Conservation (phyloP, 2,888 invertebrate species). For the Agrypnus murinus region DNA sequence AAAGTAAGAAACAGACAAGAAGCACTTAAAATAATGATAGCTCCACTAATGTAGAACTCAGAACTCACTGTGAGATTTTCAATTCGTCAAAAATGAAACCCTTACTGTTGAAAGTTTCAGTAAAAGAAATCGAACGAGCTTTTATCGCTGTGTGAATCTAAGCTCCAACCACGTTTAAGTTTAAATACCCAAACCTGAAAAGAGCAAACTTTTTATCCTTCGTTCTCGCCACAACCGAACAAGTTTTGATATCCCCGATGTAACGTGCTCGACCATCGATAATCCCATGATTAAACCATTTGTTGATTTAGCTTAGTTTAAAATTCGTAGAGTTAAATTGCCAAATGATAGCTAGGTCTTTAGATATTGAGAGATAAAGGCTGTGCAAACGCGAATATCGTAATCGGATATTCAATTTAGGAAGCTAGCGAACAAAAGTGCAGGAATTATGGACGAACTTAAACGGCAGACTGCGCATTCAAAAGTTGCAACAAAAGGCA, state of each 20-base stretch:
- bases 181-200: constrained; percentile 50
- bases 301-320: constrained; percentile 34
- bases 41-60: constrained; percentile 28
- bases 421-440: constrained; percentile 56
- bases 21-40: constrained; percentile 46
- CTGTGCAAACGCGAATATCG: constrained; percentile 53
- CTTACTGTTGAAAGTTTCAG: constrained; percentile 39
- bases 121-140: constrained; percentile 45
- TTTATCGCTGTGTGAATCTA: constrained; percentile 50
- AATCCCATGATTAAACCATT: constrained; percentile 36
- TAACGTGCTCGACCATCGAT: constrained; percentile 33
- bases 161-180: constrained; percentile 48
- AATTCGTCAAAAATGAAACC: constrained; percentile 45
- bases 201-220: constrained; percentile 46
- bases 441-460: constrained; percentile 58
- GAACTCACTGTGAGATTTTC: constrained; percentile 34
- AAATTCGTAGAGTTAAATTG: constrained; percentile 31
- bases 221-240: constrained; percentile 40
- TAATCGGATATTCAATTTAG: constrained; percentile 55
- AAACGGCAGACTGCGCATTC: constrained; percentile 52
- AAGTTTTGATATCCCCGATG: constrained; percentile 43
- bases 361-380: constrained; percentile 34
- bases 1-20: constrained; percentile 21
- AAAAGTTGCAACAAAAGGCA: constrained; percentile 59
- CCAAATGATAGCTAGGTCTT: constrained; percentile 28